Evolutionary conservation across 2,113 vertebrate genomes (phyloP), one percentile per base, ranked within the genome.

Genomic region (Rhynchopsitta pachyrhyncha): DNA sequence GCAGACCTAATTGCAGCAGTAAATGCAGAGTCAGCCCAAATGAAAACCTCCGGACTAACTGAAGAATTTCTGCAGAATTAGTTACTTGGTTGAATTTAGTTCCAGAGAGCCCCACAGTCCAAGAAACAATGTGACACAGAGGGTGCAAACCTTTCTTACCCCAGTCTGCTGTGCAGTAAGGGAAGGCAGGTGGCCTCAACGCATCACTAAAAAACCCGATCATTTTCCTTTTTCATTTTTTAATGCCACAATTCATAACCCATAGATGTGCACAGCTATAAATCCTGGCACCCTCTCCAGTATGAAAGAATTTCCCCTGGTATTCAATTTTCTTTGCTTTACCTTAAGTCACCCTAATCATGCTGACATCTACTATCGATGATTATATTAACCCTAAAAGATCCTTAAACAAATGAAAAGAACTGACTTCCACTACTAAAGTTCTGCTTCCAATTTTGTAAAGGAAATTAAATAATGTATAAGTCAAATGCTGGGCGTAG

Each of bases 401-500:
- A 95, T 98, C 97, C 97, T 98, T 97, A 98, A 98, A 98, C 97
- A 98, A 98, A 98, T 97, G 96, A 97, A 97, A 98, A 98, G 98
- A 97, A 98, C 97, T 96, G 97, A 98, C 97, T 98, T 97, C 97
- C 96, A 98, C 96, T 98, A 96, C 97, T 97, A 86, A 98, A 98
- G 94, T 91, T 96, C 98, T 98, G 98, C 98, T 98, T 98, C 98
- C 97, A 98, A 98, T 98, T 98, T 98, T 98, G 97, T 96, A 97
- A 97, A 98, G 98, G 98, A 99, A 99, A 99, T 99, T 96, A 98
- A 99, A 99, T 99, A 99, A 98, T 98, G 97, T 98, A 98, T 98
- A 98, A 99, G 99, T 98, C 98, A 98, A 98, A 98, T 91, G 92
- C 85, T 96, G 97, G 98, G 98, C 97, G 35, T 84, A 91, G 96